Percentiles rank a stretch among this genome's conserved stretches.
These are phyloP conservation scores for Scrobipalpa atriplicella DNA, from an alignment of 2,888 invertebrate species.

Conservation along the genomic window DNA sequence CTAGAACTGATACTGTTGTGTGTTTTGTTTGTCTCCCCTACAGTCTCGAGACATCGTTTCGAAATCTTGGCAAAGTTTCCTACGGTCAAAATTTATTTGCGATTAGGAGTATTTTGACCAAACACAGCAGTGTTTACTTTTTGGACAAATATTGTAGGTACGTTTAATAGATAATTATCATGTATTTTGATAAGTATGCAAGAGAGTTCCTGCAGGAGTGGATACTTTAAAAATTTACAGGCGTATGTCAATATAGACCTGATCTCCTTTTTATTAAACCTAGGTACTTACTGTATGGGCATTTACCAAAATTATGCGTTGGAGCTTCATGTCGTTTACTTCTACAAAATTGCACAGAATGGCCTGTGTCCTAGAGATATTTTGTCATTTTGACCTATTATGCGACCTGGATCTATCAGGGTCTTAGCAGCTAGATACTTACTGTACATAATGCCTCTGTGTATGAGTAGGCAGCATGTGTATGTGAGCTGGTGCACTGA, in stretches of 20 bases:
- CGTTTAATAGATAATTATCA: no score
- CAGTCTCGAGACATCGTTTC: constrained; percentile 20
- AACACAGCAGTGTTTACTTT: background rate
- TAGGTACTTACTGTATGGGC: no score
- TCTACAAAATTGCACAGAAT: no score
- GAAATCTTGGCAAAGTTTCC: constrained; percentile 22
- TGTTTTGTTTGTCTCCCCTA: background rate
- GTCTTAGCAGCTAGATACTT: constrained; percentile 51
- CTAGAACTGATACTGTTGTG: constrained; percentile 24
- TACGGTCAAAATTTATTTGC: background rate
- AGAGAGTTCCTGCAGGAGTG: no score
- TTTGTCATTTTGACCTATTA: no score
- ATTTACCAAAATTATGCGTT: no score
- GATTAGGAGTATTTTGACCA: background rate
- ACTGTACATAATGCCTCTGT: constrained; percentile 77
- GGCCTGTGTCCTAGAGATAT: background rate
- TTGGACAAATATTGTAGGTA: background rate
- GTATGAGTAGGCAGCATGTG: constrained; percentile 86
- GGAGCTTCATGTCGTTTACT: no score
- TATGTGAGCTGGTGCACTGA: constrained; percentile 89
- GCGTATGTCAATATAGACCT: no score
- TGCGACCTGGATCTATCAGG: no score
- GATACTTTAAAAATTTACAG: no score
- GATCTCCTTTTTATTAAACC: no score
- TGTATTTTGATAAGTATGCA: no score